These are phyloP conservation scores for Eupelmus urozonus DNA, from an alignment of 2,888 invertebrate species.

Conservation along the genomic window DNA sequence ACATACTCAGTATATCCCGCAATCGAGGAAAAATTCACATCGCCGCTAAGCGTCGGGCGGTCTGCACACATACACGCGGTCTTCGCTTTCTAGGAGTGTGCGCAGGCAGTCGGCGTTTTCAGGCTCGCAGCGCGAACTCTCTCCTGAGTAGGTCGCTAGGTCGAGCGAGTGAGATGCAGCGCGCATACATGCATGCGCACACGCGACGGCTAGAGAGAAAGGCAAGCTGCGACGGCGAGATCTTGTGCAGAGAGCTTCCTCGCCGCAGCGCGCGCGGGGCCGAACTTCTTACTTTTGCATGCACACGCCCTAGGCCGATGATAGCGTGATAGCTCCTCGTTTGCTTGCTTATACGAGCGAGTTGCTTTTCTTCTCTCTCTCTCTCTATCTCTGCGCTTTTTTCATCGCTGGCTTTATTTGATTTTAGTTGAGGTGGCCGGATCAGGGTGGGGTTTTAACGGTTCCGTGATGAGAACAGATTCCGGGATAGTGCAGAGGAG, in stretches of 20 bases:
- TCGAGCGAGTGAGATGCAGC: slow-evolving; percentile 63
- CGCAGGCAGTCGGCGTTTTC: background rate
- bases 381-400: too few relatives aligned
- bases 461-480: background rate
- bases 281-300: too few relatives aligned
- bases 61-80: background rate
- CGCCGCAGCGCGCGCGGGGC: too few relatives aligned
- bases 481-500: background rate
- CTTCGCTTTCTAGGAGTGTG: slow-evolving; percentile 1
- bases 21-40: slow-evolving; percentile 5
- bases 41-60: background rate
- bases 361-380: too few relatives aligned
- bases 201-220: slow-evolving; percentile 12
- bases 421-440: background rate
- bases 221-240: slow-evolving; percentile 1
- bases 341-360: too few relatives aligned
- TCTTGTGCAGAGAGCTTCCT: background rate
- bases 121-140: slow-evolving; percentile 35
- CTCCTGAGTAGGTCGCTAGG: slow-evolving; percentile 67
- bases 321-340: too few relatives aligned
- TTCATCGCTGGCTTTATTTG: background rate
- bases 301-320: too few relatives aligned
- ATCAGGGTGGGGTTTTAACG: slow-evolving; percentile 1
- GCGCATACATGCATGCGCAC: background rate
- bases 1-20: background rate